Percentiles rank a stretch among this genome's conserved stretches.
These are phyloP conservation scores for Grapholita molesta DNA, from an alignment of 1,140 invertebrate genomes.

Conservation along the genomic window DNA sequence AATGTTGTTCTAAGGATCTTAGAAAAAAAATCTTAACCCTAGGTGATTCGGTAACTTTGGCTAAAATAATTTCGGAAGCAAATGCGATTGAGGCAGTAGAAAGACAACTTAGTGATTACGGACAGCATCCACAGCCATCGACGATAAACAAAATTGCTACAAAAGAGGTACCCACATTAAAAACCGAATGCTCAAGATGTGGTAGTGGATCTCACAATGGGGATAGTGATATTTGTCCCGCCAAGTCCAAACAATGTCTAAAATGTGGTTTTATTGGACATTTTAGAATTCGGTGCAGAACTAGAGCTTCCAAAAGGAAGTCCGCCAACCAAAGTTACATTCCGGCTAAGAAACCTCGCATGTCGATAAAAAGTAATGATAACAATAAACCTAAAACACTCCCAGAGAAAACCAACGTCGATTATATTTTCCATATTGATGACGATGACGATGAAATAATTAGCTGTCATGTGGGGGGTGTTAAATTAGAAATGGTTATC, in stretches of 20 bases:
- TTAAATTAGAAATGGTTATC: constrained; percentile 25
- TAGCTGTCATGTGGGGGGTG: constrained; percentile 19
- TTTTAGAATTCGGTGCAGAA: neutral
- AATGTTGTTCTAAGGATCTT: neutral
- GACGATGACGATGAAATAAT: neutral
- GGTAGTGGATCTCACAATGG: neutral
- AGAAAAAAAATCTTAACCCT: neutral
- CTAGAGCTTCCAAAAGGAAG: neutral
- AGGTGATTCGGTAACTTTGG: neutral
- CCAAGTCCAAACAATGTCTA: neutral
- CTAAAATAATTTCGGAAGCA: neutral
- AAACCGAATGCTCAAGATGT: neutral
- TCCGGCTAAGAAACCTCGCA: neutral
- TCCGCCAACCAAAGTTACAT: neutral
- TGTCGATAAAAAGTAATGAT: neutral
- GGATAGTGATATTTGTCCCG: neutral
- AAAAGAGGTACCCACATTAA: neutral
- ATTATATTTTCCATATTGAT: constrained; percentile 32
- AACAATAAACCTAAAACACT: neutral
- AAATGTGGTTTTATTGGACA: neutral
- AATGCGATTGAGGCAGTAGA: neutral
- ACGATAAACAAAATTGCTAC: neutral
- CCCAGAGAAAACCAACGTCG: neutral
- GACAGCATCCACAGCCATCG: neutral
- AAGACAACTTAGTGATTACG: neutral